Evolutionary conservation across 1,140 invertebrate genomes (phyloP), one percentile per base, ranked within the genome.

Genomic region (Ceratoteleas bidentatus): DNA sequence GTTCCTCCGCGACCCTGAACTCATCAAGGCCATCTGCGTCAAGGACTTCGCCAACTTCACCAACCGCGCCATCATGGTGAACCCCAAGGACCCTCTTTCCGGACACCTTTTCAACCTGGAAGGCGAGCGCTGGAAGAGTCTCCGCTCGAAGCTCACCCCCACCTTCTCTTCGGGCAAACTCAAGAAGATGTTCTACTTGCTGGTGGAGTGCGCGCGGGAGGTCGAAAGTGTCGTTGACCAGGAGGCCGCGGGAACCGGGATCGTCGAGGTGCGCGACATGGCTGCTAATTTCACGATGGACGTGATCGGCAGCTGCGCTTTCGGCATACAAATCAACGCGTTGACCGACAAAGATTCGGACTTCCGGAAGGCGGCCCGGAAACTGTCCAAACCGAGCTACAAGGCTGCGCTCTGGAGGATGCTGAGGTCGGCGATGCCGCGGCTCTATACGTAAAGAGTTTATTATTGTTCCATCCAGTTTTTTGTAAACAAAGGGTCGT

Each of bases 271-370:
- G 3, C 92, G 92, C 83, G 92, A 93, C 34, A 32, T 93, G 33
- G 89, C 90, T 61, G 86, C 91, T 0, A 91, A 91, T 69, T 94
- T 92, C 69, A 92, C 92, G 6, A 93, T 93, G 8, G 93, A 94
- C 85, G 90, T 93, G 5, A 94, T 94, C 40, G 93, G 93, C 3
- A 92, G 90, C 3, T 92, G 92, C 64, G 93, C 92, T 4, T 94
- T 93, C 81, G 94, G 93, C n/a, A 87, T 94, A 66, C 89, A 93
- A 50, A 91, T 93, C 3, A 92, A 93, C 43, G 91, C 91, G 2
- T 81, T 94, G n/a, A 87, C 87, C 13, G 87, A 93, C 76, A 87
- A 91, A 4, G 83, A 91, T 16, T 92, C 85, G 0, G 90, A 90
- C 34, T 93, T 91, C 64, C 88, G 84, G 38, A 85, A 45, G 53